Evolutionary conservation across 2,113 vertebrate species (phyloP), one percentile per base, ranked within the genome.

Genomic region (human): DNA sequence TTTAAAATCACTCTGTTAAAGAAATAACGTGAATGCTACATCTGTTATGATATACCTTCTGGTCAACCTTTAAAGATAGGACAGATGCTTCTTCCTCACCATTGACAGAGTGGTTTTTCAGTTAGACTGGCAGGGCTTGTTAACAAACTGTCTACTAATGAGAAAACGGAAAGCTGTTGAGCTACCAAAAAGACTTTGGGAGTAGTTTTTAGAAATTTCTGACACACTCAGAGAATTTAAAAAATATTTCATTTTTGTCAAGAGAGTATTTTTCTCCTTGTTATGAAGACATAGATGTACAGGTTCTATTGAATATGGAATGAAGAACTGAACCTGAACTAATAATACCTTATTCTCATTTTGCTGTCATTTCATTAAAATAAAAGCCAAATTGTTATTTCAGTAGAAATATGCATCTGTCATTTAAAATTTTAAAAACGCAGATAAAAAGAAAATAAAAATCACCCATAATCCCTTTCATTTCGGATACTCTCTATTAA

Each of bases 171-270:
- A 82, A 55, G 40, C 27, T 10, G 27, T 27, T 59, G 57, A 66
- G 3, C 27, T 57, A 90, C 1, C 23, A 73, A 66, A 91, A 86
- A 43, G 81, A 5, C 18, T 73, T 81, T 27, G 50, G 23, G 70
- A 84, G 22, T 81, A 78, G 73, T 95, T 96, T 93, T 32, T 82
- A 82, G 73, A 79, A 40, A 86, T 83, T 82, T 85, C 73, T 94
- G 66, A 64, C 16, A 73, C 89, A 55, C 35, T 66, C 57, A 75
- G 18, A 86, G 30, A 89, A 40, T 48, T 78, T 96, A 96, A 55
- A 14, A 43, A 48, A 40, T 90, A 72, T 25, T 90, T 76, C 35
- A 70, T 68, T 95, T 91, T 20, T 81, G 35, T 85, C 8, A 64
- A 64, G 32, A 90, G 81, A n/a, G 3, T 88, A 40, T 82, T 92